Evolutionary conservation across 2,888 invertebrate species (phyloP).

Genomic region (Mimachlamys varia): DNA sequence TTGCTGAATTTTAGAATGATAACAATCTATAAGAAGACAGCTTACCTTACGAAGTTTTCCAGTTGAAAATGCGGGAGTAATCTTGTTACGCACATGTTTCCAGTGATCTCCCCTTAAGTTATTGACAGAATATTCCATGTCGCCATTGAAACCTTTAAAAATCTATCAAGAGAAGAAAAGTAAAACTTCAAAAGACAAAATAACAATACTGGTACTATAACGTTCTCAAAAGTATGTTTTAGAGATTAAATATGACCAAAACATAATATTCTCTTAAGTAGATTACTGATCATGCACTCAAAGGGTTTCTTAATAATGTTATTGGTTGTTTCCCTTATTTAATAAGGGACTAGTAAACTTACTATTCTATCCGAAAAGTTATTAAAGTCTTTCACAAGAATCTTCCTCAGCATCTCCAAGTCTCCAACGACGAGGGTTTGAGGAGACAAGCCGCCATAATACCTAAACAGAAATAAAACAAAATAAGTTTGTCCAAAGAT

Average conservation of each 20-base stretch:
- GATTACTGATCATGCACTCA: too few relatives aligned
- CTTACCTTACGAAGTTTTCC: background rate
- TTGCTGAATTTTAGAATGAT: too few relatives aligned
- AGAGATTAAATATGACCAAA: too few relatives aligned
- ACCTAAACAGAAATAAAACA: background rate
- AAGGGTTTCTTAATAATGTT: too few relatives aligned
- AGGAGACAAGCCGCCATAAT: background rate
- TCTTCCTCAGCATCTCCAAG: background rate
- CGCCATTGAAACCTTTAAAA: background rate
- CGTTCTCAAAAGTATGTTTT: too few relatives aligned
- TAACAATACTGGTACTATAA: too few relatives aligned
- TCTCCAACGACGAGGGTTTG: background rate
- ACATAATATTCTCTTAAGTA: too few relatives aligned
- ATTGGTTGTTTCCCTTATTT: background rate
- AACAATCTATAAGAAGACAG: too few relatives aligned
- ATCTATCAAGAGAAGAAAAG: background rate
- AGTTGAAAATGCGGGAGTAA: background rate
- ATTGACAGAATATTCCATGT: background rate
- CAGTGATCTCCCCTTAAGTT: background rate
- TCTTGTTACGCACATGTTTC: slow-evolving; percentile 12
- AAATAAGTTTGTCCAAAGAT: too few relatives aligned
- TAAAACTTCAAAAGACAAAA: background rate
- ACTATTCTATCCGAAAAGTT: background rate
- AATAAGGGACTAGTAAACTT: background rate
- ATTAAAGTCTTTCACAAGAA: background rate